Conservation (phyloP, 2,797 vertebrate genomes). For the Siniperca undulata region DNA sequence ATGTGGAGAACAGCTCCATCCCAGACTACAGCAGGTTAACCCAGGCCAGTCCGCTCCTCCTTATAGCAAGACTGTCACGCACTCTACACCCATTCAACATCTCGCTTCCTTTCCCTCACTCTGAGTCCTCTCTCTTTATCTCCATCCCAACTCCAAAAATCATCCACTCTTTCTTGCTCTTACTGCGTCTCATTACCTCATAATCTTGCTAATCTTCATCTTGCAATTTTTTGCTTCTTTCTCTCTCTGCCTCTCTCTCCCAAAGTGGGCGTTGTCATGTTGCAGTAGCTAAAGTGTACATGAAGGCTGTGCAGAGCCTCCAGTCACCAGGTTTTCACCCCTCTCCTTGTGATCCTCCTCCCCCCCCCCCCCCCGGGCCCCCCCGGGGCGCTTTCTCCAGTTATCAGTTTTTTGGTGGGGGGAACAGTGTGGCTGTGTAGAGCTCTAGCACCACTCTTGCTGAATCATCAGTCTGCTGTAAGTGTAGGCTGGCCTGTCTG, state of each 20-base stretch:
- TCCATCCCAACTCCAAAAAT: conserved; percentile 39
- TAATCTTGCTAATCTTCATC: conserved; percentile 16
- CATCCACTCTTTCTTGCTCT: conserved; percentile 22
- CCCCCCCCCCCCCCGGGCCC: too few relatives aligned
- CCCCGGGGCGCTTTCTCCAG: too few relatives aligned
- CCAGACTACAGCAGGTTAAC: conserved; percentile 60
- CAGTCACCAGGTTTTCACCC: conserved; percentile 39
- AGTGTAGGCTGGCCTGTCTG: conserved; percentile 58
- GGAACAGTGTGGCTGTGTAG: conserved; percentile 38
- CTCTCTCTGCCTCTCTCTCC: conserved; percentile 17
- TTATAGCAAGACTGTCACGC: conserved; percentile 46
- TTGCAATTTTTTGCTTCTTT: conserved; percentile 30
- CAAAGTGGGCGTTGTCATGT: conserved; percentile 57
- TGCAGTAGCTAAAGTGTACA: conserved; percentile 60
- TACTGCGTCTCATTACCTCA: conserved; percentile 40
- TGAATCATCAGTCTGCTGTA: conserved; percentile 80
- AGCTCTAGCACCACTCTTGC: conserved; percentile 61
- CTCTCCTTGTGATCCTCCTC: conserved; percentile 27
- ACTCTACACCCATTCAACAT: conserved; percentile 30
- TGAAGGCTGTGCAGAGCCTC: conserved; percentile 43
- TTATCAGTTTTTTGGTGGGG: conserved; percentile 61
- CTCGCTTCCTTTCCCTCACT: conserved; percentile 30
- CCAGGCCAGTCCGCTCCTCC: conserved; percentile 48
- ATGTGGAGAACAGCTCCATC: conserved; percentile 20
- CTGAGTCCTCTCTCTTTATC: conserved; percentile 22